Evolutionary conservation across 1,140 invertebrate genomes (phyloP).

Genomic region (Brachionus koreanus): DNA sequence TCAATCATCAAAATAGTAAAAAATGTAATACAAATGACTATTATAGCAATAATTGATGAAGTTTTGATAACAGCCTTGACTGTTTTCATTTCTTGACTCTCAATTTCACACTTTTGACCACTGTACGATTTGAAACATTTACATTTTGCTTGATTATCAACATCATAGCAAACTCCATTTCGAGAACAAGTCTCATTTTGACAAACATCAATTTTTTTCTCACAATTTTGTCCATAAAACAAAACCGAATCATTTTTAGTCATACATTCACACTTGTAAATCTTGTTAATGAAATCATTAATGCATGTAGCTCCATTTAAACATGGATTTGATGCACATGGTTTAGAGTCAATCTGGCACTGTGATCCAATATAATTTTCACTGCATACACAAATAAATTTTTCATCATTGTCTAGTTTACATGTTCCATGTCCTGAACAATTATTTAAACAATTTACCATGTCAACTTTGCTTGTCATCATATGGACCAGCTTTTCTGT

Average conservation of each 20-base stretch:
- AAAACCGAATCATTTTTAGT: neutral
- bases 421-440: neutral
- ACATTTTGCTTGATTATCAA: neutral
- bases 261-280: neutral
- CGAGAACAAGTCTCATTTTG: neutral
- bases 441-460: neutral
- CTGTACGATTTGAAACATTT: neutral
- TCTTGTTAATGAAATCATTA: neutral
- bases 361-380: neutral
- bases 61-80: neutral
- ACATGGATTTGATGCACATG: conserved; percentile 9
- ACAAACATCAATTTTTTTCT: conserved; percentile 3
- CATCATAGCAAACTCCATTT: conserved; percentile 10
- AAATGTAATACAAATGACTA: neutral
- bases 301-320: neutral
- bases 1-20: neutral
- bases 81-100: neutral
- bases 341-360: neutral
- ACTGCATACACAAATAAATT: neutral
- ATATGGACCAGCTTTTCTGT: neutral
- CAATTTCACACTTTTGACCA: conserved; percentile 13
- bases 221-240: neutral
- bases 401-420: neutral
- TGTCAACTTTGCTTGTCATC: neutral
- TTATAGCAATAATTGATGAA: neutral